Conservation (phyloP, 2,113 vertebrate species). For the Macroglossus sobrinus region DNA sequence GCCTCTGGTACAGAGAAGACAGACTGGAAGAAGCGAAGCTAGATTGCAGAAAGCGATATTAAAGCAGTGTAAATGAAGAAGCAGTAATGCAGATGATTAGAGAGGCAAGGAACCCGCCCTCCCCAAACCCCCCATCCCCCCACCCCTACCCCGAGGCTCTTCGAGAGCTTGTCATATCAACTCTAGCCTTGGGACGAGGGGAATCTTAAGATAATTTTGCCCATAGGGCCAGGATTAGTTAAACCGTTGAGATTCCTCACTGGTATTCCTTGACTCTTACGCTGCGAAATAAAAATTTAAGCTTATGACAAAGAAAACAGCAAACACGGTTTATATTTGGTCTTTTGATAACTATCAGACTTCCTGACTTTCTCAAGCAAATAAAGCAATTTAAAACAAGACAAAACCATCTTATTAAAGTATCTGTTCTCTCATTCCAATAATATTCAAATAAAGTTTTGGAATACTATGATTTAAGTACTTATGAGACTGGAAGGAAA, state of each 20-base stretch:
- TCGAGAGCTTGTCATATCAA: neutral
- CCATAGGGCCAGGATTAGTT: neutral
- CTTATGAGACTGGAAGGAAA: neutral
- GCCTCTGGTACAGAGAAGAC: neutral
- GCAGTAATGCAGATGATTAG: neutral
- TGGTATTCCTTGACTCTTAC: neutral
- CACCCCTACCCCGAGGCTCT: neutral
- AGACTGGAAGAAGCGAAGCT: neutral
- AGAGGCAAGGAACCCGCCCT: neutral
- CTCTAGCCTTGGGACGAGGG: neutral
- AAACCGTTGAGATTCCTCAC: neutral
- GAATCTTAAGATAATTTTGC: neutral
- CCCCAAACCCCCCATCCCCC: too few relatives aligned
- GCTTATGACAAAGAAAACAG: neutral
- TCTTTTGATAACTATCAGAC: neutral
- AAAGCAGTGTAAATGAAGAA: neutral
- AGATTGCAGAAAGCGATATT: neutral
- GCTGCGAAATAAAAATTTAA: neutral
- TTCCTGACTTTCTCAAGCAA: neutral
- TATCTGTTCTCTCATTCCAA: neutral
- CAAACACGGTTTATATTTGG: neutral
- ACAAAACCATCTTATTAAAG: neutral
- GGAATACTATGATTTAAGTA: neutral
- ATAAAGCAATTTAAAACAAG: neutral
- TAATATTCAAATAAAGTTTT: neutral